Conservation (phyloP, 2,888 invertebrate genomes). For the Coelopa pilipes region DNA sequence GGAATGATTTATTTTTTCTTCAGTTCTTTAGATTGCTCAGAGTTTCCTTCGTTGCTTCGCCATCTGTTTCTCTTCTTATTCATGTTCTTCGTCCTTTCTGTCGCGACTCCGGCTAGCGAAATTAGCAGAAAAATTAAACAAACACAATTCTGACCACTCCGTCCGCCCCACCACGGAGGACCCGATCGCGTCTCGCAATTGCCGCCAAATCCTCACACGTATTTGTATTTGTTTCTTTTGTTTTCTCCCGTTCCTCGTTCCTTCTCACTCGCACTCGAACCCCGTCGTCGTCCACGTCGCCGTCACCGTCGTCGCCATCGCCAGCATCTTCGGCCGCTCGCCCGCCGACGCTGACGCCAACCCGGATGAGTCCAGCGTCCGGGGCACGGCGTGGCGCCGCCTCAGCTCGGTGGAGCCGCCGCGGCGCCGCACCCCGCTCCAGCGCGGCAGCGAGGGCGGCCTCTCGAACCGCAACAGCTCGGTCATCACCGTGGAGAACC, state of each 20-base stretch:
- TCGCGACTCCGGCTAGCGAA: too few species aligned
- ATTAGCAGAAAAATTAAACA: constrained; percentile 39
- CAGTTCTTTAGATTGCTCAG: too few species aligned
- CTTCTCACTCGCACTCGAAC: neutral
- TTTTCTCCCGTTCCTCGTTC: constrained; percentile 23
- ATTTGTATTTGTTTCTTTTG: constrained; percentile 29
- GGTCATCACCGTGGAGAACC: constrained; percentile 46
- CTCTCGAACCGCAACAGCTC: neutral
- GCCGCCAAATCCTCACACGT: neutral
- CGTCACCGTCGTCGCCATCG: neutral
- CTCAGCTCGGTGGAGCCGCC: constrained; percentile 50
- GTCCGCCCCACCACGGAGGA: neutral
- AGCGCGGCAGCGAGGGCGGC: constrained; percentile 31
- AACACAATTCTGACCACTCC: constrained; percentile 36
- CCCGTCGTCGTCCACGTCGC: neutral
- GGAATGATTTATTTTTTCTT: too few species aligned
- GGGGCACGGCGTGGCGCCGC: constrained; percentile 49
- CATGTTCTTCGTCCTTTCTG: too few species aligned
- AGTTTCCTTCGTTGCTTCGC: too few species aligned
- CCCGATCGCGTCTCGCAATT: neutral
- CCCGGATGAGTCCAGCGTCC: constrained; percentile 16
- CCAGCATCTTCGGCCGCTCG: constrained; percentile 15
- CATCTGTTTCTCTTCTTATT: too few species aligned
- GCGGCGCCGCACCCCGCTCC: constrained; percentile 33
- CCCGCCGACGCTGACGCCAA: neutral